phyloP scores from a whole-genome alignment of 2,888 invertebrate genomes.

The Lypha dubia region DNA sequence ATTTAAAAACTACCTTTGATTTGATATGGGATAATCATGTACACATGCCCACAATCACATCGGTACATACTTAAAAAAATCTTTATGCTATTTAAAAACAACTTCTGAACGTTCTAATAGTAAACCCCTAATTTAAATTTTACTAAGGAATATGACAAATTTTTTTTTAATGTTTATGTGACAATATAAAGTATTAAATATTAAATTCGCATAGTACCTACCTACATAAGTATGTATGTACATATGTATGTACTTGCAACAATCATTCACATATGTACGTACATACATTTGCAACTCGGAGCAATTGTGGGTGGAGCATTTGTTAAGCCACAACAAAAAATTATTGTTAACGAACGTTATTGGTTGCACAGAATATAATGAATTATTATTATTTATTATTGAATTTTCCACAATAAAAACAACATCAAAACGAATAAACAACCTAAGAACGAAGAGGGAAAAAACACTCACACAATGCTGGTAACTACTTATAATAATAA shows the following conservation, averaged over 20 bases:
- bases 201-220: constrained; percentile 7
- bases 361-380: constrained; percentile 52
- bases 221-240: neutral
- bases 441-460: neutral
- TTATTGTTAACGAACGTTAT: constrained; percentile 57
- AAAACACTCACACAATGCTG: neutral
- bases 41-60: no score
- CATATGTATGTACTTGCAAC: constrained; percentile 26
- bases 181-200: neutral
- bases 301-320: constrained; percentile 60
- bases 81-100: neutral
- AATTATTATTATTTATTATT: constrained; percentile 55
- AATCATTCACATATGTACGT: neutral
- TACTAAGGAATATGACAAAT: no score
- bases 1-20: no score
- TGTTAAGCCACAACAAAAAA: constrained; percentile 46
- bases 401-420: constrained; percentile 5
- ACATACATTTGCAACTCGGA: constrained; percentile 4
- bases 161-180: no score
- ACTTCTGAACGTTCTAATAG: neutral
- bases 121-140: neutral
- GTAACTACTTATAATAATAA: no score
- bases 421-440: constrained; percentile 2
- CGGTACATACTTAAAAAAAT: no score
- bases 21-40: no score